Percentiles rank a stretch among this genome's conserved stretches.
phyloP scores from a whole-genome alignment of 2,888 invertebrate species.

The Caenorhabditis virilis region DNA sequence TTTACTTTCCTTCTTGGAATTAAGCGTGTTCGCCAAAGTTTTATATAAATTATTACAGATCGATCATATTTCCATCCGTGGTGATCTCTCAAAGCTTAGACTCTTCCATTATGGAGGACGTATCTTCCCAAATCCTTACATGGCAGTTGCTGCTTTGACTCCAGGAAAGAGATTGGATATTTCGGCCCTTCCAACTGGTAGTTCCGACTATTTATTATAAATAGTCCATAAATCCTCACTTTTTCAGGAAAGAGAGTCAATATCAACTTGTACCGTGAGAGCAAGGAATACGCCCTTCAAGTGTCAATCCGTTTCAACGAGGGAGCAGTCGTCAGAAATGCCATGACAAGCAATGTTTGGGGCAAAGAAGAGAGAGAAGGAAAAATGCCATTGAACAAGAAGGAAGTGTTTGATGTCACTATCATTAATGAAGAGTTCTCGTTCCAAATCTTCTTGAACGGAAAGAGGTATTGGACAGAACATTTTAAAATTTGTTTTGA shows the following conservation, averaged over 20 bases:
- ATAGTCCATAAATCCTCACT: neutral
- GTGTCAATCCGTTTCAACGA: constrained; percentile 66
- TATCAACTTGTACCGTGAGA: constrained; percentile 64
- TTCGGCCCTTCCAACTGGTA: constrained; percentile 63
- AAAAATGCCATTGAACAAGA: constrained; percentile 59
- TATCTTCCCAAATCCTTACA: constrained; percentile 64
- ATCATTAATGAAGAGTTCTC: constrained; percentile 67
- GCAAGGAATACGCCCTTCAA: constrained; percentile 66
- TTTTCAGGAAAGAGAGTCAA: constrained; percentile 63
- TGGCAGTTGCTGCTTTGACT: constrained; percentile 62
- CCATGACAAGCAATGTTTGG: constrained; percentile 64
- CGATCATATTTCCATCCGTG: constrained; percentile 66
- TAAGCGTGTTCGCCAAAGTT: neutral
- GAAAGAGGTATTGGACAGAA: constrained; percentile 49
- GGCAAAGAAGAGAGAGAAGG: constrained; percentile 68
- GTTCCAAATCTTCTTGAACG: constrained; percentile 66
- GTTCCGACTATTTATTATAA: neutral
- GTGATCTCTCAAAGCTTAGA: constrained; percentile 60
- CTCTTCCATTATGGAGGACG: constrained; percentile 67
- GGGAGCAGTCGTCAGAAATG: constrained; percentile 66
- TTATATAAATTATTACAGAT: constrained; percentile 39
- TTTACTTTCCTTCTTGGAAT: too few species aligned
- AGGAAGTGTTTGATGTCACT: constrained; percentile 65
- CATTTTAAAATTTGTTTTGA: too few species aligned
- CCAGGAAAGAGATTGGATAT: constrained; percentile 66